Evolutionary conservation across 2,113 vertebrate genomes (phyloP).

Genomic region (Nannobrachium achirus): DNA sequence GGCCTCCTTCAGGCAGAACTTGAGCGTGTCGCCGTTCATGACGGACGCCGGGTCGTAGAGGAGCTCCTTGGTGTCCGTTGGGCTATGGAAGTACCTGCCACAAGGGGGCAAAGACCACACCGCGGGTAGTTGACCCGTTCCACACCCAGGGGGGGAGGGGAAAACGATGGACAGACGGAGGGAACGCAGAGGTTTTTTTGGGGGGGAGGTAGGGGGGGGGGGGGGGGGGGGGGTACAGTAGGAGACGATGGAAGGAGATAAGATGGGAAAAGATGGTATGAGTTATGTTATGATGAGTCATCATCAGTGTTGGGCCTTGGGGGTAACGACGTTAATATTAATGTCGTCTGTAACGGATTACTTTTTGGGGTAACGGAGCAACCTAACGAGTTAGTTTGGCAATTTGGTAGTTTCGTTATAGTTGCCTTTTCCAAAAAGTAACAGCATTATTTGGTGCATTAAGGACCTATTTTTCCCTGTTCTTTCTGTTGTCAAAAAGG

Average conservation of each 20-base stretch:
- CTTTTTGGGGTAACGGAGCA: too few relatives aligned
- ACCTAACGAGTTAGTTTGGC: too few relatives aligned
- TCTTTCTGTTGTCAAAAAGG: too few relatives aligned
- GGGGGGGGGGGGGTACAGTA: conserved; percentile 20
- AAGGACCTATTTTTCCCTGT: too few relatives aligned
- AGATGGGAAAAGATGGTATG: conserved; percentile 60
- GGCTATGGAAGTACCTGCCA: conserved; percentile 95
- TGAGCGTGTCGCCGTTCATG: conserved; percentile 95
- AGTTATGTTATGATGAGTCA: conserved; percentile 30
- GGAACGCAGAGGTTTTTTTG: not conserved
- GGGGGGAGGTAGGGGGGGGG: not conserved
- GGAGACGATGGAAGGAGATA: conserved; percentile 37
- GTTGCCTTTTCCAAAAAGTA: too few relatives aligned
- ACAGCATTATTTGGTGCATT: too few relatives aligned
- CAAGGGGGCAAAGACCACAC: conserved; percentile 71
- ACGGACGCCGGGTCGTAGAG: conserved; percentile 94
- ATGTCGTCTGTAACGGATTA: too few relatives aligned
- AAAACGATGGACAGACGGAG: not conserved
- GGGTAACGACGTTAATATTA: too few relatives aligned
- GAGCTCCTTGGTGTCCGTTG: conserved; percentile 93
- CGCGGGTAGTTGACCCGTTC: conserved; percentile 76
- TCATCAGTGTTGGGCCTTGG: too few relatives aligned
- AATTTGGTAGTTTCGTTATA: too few relatives aligned
- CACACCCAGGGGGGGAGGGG: conserved; percentile 24
- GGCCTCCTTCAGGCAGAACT: conserved; percentile 97